phyloP scores from a whole-genome alignment of 2,113 vertebrate species.

The Channa argus region DNA sequence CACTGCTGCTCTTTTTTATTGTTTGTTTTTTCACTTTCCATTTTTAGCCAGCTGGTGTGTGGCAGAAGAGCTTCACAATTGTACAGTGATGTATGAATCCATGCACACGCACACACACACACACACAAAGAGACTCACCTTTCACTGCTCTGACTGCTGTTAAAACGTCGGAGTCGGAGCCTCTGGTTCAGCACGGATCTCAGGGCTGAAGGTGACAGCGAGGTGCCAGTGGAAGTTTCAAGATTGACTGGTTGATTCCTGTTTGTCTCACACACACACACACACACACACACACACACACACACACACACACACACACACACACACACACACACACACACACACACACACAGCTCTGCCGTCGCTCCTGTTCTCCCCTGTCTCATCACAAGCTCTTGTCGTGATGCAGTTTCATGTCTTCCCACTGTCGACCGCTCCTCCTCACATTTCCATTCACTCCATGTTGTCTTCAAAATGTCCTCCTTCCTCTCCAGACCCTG shows the following conservation, averaged over 20 bases:
- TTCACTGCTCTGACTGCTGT: not conserved
- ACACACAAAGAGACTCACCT: not conserved
- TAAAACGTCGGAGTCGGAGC: too few species aligned
- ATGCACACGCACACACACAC: conserved; percentile 3
- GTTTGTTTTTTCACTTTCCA: not conserved
- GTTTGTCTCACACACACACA: too few species aligned
- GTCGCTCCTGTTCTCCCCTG: not conserved
- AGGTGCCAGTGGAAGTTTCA: too few species aligned
- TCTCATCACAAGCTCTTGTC: not conserved
- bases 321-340: too few species aligned
- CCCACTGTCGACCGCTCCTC: not conserved
- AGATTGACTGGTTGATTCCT: too few species aligned
- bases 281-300: too few species aligned
- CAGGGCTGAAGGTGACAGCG: too few species aligned
- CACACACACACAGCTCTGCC: too few species aligned
- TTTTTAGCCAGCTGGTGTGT: conserved; percentile 22
- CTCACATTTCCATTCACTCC: not conserved
- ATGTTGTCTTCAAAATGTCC: too few species aligned
- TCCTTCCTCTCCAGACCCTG: not conserved
- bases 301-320: too few species aligned
- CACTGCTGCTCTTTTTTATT: not conserved
- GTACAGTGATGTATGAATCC: conserved; percentile 1
- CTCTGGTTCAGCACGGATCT: too few species aligned
- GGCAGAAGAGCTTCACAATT: not conserved
- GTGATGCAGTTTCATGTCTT: not conserved